Evolutionary conservation across 2,113 vertebrate genomes (phyloP), one percentile per base, ranked within the genome.

Genomic region (Beaufortia kweichowensis): DNA sequence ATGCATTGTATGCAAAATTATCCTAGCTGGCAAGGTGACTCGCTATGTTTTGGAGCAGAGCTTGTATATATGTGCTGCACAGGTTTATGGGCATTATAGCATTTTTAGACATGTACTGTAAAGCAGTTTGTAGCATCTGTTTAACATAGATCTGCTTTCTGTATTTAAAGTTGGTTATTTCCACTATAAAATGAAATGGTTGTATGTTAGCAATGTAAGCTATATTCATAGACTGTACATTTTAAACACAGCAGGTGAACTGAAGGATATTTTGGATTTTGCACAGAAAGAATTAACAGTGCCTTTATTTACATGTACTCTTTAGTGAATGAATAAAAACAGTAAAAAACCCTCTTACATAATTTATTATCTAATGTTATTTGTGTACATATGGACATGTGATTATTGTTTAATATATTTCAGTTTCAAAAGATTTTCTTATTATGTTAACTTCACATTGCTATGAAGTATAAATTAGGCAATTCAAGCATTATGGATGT

Each of bases 111-210:
- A 21, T 53, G 21, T 2, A 39, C 7, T 39, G 3, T n/a, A 21
- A 14, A 15, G 48, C 48, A n/a, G 6, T 21, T 53, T 53, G 7
- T 53, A n/a, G 48, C 48, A n/a, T 53, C 15, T n/a, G 48, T 15
- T 53, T 26, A 48, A 63, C 71, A 56, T 23, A 57, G 26, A 29
- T 8, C 75, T 29, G 24, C 39, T 33, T 60, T 73, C 15, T 56
- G 9, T 63, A 56, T 71, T 64, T 71, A 15, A 43, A 21, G n/a
- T 60, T 43, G 29, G 28, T 77, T 28, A 68, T 81, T 73, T 62
- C 12, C 68, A 48, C 28, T 66, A 21, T 41, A 62, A 9, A 15
- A 35, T 48, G 35, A 78, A 50, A 35, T 74, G 6, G 19, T 41
- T 35, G 39, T 50, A 29, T 41, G 24, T 29, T 62, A 21, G 26